A percentile compares a stretch with the other conserved stretches of the same genome.
Evolutionary conservation across 2,888 invertebrate species (phyloP).

Genomic region (Microplitis manilae): DNA sequence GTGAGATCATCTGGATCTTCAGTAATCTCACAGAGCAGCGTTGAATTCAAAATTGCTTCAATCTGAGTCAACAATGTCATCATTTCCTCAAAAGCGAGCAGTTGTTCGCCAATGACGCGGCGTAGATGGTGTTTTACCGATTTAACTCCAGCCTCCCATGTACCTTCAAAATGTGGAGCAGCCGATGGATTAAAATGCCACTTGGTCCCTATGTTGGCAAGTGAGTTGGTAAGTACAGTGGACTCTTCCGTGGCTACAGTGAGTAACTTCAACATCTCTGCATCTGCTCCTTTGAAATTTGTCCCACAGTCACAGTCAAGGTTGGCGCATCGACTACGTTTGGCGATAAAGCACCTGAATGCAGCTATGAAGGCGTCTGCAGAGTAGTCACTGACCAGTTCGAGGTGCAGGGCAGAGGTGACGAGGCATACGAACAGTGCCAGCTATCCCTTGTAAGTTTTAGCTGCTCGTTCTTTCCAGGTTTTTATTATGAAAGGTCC

Average conservation of each 20-base stretch:
- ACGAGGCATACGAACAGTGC: conserved; percentile 49
- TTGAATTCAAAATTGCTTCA: not conserved
- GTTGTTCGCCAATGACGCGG: not conserved
- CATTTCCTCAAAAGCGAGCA: not conserved
- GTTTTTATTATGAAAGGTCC: conserved; percentile 2
- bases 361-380: conserved; percentile 47
- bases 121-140: not conserved
- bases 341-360: conserved; percentile 45
- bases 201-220: not conserved
- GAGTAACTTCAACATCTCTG: not conserved
- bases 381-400: conserved; percentile 47
- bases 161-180: conserved; percentile 6
- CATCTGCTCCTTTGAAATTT: conserved; percentile 34
- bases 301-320: conserved; percentile 33
- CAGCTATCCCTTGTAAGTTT: conserved; percentile 34
- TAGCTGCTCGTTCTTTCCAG: not conserved
- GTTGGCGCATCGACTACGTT: conserved; percentile 41
- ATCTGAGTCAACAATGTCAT: not conserved
- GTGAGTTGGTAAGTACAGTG: not conserved
- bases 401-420: conserved; percentile 51
- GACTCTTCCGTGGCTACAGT: not conserved
- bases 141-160: not conserved
- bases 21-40: not conserved
- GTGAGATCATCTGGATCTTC: conserved; percentile 6
- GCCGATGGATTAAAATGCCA: not conserved